Base-by-base conservation (phyloP, 1,140 invertebrate genomes). In the Aphaenogaster floridana region DNA sequence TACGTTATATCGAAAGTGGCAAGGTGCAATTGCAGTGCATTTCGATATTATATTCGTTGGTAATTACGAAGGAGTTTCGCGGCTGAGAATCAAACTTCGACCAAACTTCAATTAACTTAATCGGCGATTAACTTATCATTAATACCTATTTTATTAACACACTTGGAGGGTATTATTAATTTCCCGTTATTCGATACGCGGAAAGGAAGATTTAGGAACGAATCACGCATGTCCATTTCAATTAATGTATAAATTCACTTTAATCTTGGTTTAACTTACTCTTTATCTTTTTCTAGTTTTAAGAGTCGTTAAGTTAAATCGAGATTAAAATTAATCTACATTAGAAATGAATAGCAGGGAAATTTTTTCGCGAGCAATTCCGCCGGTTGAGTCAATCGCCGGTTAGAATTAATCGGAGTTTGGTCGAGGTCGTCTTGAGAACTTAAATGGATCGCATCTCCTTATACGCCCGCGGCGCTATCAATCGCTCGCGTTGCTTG, bases 401-500 rank as follows among this genome's bases (percentile, higher is more conserved):
- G 64, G 21, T 42, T 68, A 45, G 21, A 45, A 39, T 36, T 39
- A n/a, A 71, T 54, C 69, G 34, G 17, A 57, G 52, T 74, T 74
- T 8, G 50, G 34, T 54, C 50, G 45, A 2, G 34, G 28, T 57
- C 50, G 17, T n/a, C 71, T 39, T 74, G 50, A 39, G 34, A 39
- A 21, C 34, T 74, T 39, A 57, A 74, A 57, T 52, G 52, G 36
- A 59, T 57, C 69, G 69, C 69, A 36, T 63, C 39, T 77, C 13
- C 28, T 54, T 83, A 54, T 86, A n/a, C 36, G 59, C 39, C 28
- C 54, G 68, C 34, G 52, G 48, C 48, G 57, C n/a, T 83, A 88
- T 88, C 77, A 88, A 88, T 88, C 77, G 72, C 42, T 68, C 64
- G 68, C 42, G 68, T 59, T 42, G 48, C 69, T 50, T 11, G 28